Percentiles rank a stretch among this genome's conserved stretches.
phyloP scores from a whole-genome alignment of 1,140 invertebrate genomes.

The Heliconius himera region DNA sequence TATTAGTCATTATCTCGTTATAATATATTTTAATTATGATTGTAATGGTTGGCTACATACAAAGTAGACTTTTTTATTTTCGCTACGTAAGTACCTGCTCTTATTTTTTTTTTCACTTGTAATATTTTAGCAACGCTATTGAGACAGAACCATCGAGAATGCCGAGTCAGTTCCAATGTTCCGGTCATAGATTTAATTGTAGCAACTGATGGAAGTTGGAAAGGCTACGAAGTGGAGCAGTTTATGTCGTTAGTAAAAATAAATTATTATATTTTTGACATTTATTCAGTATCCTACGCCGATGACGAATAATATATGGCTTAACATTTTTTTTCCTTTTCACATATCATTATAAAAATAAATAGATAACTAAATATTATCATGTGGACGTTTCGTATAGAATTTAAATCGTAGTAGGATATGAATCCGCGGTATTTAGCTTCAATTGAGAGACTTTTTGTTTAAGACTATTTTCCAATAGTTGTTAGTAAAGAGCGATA shows the following conservation, averaged over 20 bases:
- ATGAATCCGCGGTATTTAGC: neutral
- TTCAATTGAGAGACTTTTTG: neutral
- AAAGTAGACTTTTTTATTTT: neutral
- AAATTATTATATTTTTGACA: slow-evolving; percentile 16
- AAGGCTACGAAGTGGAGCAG: slow-evolving; percentile 78
- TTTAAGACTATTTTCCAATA: neutral
- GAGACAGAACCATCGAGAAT: slow-evolving; percentile 63
- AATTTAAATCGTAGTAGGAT: neutral
- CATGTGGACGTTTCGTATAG: no score
- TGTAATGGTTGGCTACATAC: no score
- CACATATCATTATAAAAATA: no score
- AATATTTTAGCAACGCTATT: slow-evolving; percentile 53
- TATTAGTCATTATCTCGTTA: no score
- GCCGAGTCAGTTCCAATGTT: slow-evolving; percentile 56
- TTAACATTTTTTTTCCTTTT: no score
- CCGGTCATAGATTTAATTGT: slow-evolving; percentile 77
- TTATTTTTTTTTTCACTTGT: slow-evolving; percentile 19
- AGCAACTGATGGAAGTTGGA: slow-evolving; percentile 81
- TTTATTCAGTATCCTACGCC: neutral
- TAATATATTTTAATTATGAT: no score
- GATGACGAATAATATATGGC: no score
- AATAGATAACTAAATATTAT: no score
- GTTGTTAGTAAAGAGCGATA: neutral
- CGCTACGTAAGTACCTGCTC: neutral
- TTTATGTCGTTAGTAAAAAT: slow-evolving; percentile 81